Evolutionary conservation across 2,113 vertebrate genomes (phyloP).

Genomic region (Muntiacus muntjak): DNA sequence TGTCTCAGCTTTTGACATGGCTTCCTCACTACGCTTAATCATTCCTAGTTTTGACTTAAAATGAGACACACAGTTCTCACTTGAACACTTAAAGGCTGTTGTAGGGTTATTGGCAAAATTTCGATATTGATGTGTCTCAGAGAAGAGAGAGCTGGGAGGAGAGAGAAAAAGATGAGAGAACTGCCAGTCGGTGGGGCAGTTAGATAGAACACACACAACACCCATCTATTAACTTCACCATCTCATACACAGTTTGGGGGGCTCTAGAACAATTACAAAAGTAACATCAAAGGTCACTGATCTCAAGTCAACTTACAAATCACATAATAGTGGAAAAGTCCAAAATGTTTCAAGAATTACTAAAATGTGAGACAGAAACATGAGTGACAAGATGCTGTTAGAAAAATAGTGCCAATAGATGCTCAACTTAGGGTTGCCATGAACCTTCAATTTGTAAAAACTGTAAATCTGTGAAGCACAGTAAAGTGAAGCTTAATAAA

Average conservation of each 20-base stretch:
- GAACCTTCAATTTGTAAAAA: neutral
- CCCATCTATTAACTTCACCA: neutral
- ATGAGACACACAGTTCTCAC: neutral
- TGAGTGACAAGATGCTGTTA: neutral
- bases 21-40: neutral
- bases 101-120: neutral
- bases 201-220: neutral
- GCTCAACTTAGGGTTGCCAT: neutral
- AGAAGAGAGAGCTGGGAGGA: neutral
- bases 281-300: neutral
- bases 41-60: neutral
- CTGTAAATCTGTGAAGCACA: neutral
- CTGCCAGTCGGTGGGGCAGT: neutral
- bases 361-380: neutral
- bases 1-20: neutral
- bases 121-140: neutral
- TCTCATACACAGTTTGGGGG: neutral
- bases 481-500: neutral
- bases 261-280: neutral
- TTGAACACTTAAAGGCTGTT: neutral
- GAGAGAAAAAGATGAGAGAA: neutral
- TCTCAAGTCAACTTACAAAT: neutral
- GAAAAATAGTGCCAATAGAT: neutral
- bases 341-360: neutral
- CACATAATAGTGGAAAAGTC: neutral